These are phyloP conservation scores for Austrofundulus limnaeus DNA, from an alignment of 2,113 vertebrate species.

Conservation along the genomic window DNA sequence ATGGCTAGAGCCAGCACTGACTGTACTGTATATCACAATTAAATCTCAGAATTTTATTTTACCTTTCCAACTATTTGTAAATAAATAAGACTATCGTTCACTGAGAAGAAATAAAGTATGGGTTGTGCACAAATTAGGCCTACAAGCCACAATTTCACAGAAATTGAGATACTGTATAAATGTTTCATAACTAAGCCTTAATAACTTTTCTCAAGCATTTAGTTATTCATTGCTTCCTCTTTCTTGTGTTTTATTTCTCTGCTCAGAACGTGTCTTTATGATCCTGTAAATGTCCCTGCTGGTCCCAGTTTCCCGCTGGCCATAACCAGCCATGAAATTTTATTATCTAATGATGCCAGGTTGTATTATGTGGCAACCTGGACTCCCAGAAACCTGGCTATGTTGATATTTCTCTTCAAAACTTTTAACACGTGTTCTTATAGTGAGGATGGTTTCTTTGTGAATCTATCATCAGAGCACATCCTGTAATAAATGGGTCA, in stretches of 20 bases:
- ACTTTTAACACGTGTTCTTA: background rate
- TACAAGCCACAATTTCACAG: no score
- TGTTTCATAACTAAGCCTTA: background rate
- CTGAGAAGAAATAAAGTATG: no score
- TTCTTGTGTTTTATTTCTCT: slow-evolving; percentile 23
- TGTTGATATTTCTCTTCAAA: background rate
- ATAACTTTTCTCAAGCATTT: slow-evolving; percentile 4
- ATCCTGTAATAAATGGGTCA: slow-evolving; percentile 23
- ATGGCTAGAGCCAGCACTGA: no score
- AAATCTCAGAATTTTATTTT: no score
- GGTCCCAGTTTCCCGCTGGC: slow-evolving; percentile 41
- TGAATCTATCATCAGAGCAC: slow-evolving; percentile 14
- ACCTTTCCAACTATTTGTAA: background rate
- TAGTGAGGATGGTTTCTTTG: slow-evolving; percentile 2
- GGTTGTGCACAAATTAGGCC: background rate
- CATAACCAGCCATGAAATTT: slow-evolving; percentile 50
- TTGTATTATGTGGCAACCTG: slow-evolving; percentile 30
- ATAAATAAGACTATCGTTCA: background rate
- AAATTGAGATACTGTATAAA: background rate
- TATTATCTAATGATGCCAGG: slow-evolving; percentile 56
- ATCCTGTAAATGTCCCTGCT: slow-evolving; percentile 46
- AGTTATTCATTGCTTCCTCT: slow-evolving; percentile 31
- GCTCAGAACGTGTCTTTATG: slow-evolving; percentile 37
- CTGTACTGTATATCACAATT: no score
- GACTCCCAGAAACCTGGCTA: slow-evolving; percentile 28